These are phyloP conservation scores for Sarcophaga caerulescens DNA, from an alignment of 2,888 invertebrate species.

Conservation along the genomic window DNA sequence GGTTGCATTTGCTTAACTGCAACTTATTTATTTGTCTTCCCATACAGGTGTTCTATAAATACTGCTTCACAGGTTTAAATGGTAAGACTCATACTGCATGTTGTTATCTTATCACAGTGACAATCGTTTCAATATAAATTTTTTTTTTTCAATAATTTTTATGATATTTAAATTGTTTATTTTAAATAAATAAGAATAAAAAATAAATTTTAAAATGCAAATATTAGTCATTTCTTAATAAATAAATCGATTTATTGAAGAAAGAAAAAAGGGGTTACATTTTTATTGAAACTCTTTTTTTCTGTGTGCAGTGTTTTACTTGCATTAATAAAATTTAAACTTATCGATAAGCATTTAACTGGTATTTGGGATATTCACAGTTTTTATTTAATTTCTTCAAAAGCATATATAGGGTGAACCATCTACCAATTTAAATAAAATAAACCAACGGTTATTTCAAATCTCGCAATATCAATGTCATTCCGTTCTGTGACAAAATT, in stretches of 20 bases:
- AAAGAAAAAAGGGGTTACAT: constrained; percentile 9
- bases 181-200: not conserved
- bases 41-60: constrained; percentile 1
- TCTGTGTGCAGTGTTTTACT: not conserved
- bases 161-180: constrained; percentile 41
- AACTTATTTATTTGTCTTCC: too few species aligned
- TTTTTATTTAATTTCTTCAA: not conserved
- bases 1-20: too few species aligned
- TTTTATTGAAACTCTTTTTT: not conserved
- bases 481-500: too few species aligned
- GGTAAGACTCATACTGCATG: not conserved
- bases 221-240: constrained; percentile 44
- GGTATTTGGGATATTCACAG: not conserved
- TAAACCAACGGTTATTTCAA: too few species aligned
- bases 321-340: not conserved
- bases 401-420: not conserved
- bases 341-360: constrained; percentile 5
- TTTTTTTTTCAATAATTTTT: constrained; percentile 1
- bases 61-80: not conserved
- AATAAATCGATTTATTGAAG: constrained; percentile 24
- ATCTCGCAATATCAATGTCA: too few species aligned
- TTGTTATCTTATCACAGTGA: constrained; percentile 43
- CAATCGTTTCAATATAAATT: not conserved
- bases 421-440: too few species aligned
- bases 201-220: constrained; percentile 37